Evolutionary conservation across 2,797 vertebrate genomes (phyloP).

Genomic region (Falco columbarius): DNA sequence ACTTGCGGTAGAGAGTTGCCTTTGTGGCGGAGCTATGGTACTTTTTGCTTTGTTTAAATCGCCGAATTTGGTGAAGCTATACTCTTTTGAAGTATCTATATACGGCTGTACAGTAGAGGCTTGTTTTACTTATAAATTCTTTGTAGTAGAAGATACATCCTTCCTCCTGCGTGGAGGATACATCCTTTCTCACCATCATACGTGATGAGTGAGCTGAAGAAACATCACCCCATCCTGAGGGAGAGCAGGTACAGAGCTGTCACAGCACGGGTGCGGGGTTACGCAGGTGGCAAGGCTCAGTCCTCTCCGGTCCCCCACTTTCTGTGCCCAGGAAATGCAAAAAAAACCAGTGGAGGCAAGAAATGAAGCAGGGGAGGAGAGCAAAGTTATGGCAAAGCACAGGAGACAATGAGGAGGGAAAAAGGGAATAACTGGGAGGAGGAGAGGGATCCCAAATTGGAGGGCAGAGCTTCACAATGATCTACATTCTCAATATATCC

Average conservation of each 20-base stretch:
- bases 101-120: neutral
- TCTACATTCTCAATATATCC: neutral
- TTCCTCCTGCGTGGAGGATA: neutral
- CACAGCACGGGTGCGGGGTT: accelerated
- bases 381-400: neutral
- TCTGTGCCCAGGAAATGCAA: neutral
- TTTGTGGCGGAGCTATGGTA: neutral
- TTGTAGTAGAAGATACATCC: neutral
- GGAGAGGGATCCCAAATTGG: neutral
- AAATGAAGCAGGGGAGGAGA: neutral
- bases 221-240: neutral
- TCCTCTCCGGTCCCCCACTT: neutral
- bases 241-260: neutral
- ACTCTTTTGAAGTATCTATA: neutral
- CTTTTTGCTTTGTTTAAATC: neutral
- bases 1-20: neutral
- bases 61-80: neutral
- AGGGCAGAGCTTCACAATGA: neutral
- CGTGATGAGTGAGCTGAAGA: neutral
- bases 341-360: neutral
- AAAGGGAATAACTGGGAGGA: neutral
- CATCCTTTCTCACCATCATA: neutral
- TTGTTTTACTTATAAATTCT: neutral
- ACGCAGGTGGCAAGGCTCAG: neutral
- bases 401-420: neutral